Conservation (phyloP, 2,797 vertebrate genomes). For the Chelmon rostratus region DNA sequence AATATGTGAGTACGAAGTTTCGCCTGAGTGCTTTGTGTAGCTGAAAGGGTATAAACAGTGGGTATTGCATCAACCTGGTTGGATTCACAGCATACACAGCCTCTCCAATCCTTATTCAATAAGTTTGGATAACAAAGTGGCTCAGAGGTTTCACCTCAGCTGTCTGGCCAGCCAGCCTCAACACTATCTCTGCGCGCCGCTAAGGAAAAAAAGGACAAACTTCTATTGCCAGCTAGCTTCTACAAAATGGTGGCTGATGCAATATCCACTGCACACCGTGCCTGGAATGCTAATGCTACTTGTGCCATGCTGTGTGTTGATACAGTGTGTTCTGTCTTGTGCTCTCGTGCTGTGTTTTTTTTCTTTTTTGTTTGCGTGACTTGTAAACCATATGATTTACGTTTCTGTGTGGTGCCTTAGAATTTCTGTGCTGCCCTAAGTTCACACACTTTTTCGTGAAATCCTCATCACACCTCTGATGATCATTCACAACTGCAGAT, state of each 20-base stretch:
- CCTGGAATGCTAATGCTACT: conserved; percentile 71
- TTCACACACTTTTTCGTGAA: conserved; percentile 5
- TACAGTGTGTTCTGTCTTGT: conserved; percentile 52
- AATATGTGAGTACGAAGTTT: conserved; percentile 95
- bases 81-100: conserved; percentile 39
- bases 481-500: conserved; percentile 19
- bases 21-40: conserved; percentile 77
- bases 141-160: conserved; percentile 46
- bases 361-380: conserved; percentile 18
- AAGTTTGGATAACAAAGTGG: conserved; percentile 52
- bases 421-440: conserved; percentile 16
- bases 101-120: conserved; percentile 42
- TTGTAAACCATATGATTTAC: conserved; percentile 14
- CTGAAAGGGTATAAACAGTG: conserved; percentile 62
- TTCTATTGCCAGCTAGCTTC: conserved; percentile 40
- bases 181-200: conserved; percentile 22
- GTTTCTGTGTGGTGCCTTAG: conserved; percentile 48
- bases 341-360: conserved; percentile 37
- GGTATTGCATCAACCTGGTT: conserved; percentile 82
- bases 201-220: conserved; percentile 35
- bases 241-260: conserved; percentile 79
- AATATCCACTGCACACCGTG: conserved; percentile 78
- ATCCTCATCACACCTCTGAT: conserved; percentile 2
- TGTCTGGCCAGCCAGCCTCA: conserved; percentile 29
- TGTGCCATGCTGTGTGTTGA: conserved; percentile 66